Conservation (phyloP, 2,797 vertebrate species). For the Poecilia gillii region DNA sequence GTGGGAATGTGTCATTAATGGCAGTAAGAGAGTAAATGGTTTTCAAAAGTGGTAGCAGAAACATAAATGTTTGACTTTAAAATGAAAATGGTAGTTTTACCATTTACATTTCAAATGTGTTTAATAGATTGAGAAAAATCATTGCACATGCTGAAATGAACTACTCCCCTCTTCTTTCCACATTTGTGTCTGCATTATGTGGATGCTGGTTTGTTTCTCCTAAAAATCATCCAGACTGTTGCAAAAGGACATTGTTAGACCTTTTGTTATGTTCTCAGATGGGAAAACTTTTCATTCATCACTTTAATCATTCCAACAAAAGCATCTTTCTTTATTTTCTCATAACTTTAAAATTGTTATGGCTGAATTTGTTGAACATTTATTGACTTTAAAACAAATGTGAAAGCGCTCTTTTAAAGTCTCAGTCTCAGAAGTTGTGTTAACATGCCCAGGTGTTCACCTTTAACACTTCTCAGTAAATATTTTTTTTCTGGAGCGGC, state of each 20-base stretch:
- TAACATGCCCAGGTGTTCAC: background rate
- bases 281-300: background rate
- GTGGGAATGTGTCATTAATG: background rate
- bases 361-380: background rate
- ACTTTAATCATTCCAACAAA: background rate
- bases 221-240: background rate
- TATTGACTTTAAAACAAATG: background rate
- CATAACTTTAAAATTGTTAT: background rate
- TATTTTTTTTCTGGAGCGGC: slow-evolving; percentile 17
- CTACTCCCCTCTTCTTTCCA: background rate
- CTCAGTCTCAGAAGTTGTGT: background rate
- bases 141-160: background rate
- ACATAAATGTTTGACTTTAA: background rate
- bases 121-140: background rate
- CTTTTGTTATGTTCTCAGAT: background rate
- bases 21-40: background rate
- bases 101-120: background rate
- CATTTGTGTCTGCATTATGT: background rate
- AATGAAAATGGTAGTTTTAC: background rate
- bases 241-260: background rate
- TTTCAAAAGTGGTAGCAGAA: background rate
- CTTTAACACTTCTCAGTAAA: slow-evolving; percentile 1
- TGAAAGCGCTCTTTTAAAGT: background rate
- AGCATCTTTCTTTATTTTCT: background rate
- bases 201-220: background rate